Percentiles rank a stretch among this genome's conserved stretches.
These are phyloP conservation scores for Synanthedon tipuliformis DNA, from an alignment of 2,888 invertebrate species.

Conservation along the genomic window DNA sequence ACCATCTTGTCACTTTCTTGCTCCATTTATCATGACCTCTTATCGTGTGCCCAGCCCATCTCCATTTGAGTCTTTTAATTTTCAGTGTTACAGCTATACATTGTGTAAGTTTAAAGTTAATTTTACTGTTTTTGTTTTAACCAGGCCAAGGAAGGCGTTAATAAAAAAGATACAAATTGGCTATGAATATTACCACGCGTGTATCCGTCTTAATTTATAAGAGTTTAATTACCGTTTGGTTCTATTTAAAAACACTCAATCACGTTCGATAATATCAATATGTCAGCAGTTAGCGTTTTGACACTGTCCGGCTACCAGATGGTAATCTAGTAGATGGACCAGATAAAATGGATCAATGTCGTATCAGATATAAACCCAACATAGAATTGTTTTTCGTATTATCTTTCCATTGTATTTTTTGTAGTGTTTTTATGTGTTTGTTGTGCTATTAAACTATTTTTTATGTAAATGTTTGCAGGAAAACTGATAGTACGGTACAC, in stretches of 20 bases:
- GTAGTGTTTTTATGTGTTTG: too few species aligned
- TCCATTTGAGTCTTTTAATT: too few species aligned
- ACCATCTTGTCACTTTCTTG: too few species aligned
- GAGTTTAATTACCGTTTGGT: slow-evolving; percentile 29
- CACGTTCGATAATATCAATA: slow-evolving; percentile 39
- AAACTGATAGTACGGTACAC: too few species aligned
- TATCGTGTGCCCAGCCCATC: too few species aligned
- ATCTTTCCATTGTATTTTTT: slow-evolving; percentile 6
- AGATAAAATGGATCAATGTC: slow-evolving; percentile 6
- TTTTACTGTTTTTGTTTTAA: too few species aligned
- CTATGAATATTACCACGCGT: slow-evolving; percentile 6
- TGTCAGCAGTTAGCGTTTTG: slow-evolving; percentile 26
- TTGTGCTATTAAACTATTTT: too few species aligned
- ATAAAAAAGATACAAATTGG: not conserved
- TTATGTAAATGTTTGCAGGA: too few species aligned
- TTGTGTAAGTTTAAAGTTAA: too few species aligned
- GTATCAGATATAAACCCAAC: not conserved
- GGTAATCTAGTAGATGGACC: slow-evolving; percentile 16
- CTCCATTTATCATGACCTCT: too few species aligned
- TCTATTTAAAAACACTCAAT: slow-evolving; percentile 45
- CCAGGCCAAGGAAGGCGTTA: not conserved
- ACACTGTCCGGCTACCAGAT: slow-evolving; percentile 22
- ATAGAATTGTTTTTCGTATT: not conserved
- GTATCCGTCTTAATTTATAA: slow-evolving; percentile 15
- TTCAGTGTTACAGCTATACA: too few species aligned